Conservation (phyloP, 2,113 vertebrate species). For the Mobula birostris region DNA sequence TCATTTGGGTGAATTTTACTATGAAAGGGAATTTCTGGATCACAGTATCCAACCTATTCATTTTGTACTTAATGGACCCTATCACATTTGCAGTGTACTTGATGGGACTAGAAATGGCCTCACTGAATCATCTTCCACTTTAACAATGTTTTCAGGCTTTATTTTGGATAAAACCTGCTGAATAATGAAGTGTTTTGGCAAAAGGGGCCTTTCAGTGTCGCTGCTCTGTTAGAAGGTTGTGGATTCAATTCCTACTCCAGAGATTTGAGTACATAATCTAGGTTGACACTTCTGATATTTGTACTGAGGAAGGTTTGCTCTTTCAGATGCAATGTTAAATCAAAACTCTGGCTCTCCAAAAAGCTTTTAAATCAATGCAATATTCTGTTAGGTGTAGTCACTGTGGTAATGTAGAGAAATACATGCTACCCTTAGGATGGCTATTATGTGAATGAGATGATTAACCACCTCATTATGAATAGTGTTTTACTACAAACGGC, state of each 20-base stretch:
- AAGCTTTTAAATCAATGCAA: background rate
- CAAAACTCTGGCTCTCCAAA: background rate
- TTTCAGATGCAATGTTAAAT: background rate
- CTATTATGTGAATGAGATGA: no score
- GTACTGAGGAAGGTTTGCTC: background rate
- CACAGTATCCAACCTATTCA: constrained; percentile 1
- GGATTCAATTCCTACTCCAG: background rate
- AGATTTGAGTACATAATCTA: background rate
- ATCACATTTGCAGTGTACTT: background rate
- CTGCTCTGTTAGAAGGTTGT: background rate
- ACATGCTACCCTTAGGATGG: no score
- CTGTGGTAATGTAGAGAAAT: background rate
- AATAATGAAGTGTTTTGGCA: background rate
- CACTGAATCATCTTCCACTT: background rate
- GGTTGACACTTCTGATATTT: background rate
- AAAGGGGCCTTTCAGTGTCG: background rate
- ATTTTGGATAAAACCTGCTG: constrained; percentile 7
- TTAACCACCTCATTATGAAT: no score
- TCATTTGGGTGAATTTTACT: constrained; percentile 17
- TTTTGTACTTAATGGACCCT: constrained; percentile 12
- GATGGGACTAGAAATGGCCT: background rate
- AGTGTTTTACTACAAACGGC: no score
- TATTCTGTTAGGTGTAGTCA: background rate
- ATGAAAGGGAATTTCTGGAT: background rate
- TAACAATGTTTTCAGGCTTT: background rate